Evolutionary conservation across 2,113 vertebrate genomes (phyloP), one percentile per base, ranked within the genome.

Genomic region (Penelope pileata): DNA sequence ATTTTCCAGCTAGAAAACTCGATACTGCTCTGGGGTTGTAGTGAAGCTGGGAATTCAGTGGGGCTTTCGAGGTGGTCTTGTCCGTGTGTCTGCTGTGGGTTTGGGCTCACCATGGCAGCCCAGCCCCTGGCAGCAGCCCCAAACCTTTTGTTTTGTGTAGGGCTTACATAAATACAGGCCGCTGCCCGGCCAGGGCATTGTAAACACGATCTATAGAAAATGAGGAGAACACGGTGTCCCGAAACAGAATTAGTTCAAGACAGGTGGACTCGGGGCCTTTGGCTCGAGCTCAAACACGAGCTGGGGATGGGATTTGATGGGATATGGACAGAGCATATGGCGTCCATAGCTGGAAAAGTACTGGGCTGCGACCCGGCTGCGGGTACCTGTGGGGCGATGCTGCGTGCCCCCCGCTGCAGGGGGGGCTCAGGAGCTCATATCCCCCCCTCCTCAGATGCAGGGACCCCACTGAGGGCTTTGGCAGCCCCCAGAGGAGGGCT

Each of bases 341-440:
- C 6, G 30, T 67, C 91, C 91, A 84, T 70, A 78, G 94, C 89
- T 95, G 94, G 96, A 94, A 96, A 96, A 96, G 81, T 90, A 86
- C 88, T 79, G 89, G 62, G 92, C 56, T 17, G 76, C 70, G 0
- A 5, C 67, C 43, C 16, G 32, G 45, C 42, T 27, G 63, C 27
- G 26, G 64, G 59, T 21, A 21, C n/a, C n/a, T n/a, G n/a, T 7
- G 4, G 43, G 66, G 51, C 27, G 50, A 51, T 26, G 29, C 51
- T 9, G 27, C 27, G 3, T 5, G 40, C 7, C 15, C 27, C 42
- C 13, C 0, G 0, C 42, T 18, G 14, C 42, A 30, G 10, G 73
- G 10, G 32, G 13, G 14, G 32, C 51, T 22, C 53, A 3, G 2
- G 82, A 82, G 4, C 10, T 7, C 53, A 7, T 7, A 59, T 23